Evolutionary conservation across 2,888 invertebrate genomes (phyloP), one percentile per base, ranked within the genome.

Genomic region (Acronicta leporina): DNA sequence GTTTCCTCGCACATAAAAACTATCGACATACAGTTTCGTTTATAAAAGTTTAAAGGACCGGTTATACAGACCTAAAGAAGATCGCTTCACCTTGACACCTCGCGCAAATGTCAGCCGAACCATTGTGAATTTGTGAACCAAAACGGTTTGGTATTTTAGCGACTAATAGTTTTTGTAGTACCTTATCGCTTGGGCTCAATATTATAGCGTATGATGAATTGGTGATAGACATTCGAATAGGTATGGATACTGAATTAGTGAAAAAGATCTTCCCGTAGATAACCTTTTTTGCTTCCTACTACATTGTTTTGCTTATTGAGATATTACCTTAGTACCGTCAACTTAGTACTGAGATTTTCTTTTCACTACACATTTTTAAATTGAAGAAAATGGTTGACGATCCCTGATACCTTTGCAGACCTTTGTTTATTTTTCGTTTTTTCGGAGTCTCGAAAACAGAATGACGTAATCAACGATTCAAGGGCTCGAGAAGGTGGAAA

Each of bases 21-120:
- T 60, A 63, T 53, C 59, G 55, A 63, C 67, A 74, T 63, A 73
- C 55, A 67, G 55, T 71, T 66, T n/a, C n/a, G n/a, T n/a, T n/a
- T n/a, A n/a, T n/a, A n/a, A n/a, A 46, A 11, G 20, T 40, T 41
- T 50, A 8, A 49, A 38, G 52, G 58, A 87, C 88, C 81, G 84
- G 87, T 88, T 81, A 79, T 79, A 80, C 80, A 75, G 73, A 79
- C 77, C 65, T 65, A 68, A 76, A 69, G 75, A 81, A 63, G 79
- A 77, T 81, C 56, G 59, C 72, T 72, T 86, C 81, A 85, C 89
- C 88, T 89, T 89, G 88, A 87, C 89, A 84, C 77, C 61, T 66
- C 69, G 15, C 48, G 64, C 67, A 83, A 86, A 86, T 85, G 85
- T 79, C 85, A 81, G 68, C 64, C 50, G 55, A 48, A 41, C 69